Evolutionary conservation across 37 sponge, comb jelly and placozoan species (phyloP).

Genomic region (Halichondria panicea): DNA sequence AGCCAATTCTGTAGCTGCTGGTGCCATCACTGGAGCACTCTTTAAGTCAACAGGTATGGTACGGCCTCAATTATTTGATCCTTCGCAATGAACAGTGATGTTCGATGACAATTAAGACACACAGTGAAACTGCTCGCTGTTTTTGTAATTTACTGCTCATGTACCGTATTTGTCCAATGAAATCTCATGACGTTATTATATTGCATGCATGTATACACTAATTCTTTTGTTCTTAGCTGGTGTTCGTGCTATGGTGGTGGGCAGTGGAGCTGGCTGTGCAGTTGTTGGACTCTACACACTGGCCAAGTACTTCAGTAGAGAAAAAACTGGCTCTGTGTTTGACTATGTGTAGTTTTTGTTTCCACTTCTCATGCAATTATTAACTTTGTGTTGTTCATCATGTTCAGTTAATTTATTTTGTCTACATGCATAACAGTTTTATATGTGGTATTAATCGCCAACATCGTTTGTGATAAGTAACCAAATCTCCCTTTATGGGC

Average conservation of each 20-base stretch:
- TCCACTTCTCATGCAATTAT: too few relatives aligned
- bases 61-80: not conserved
- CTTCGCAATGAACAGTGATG: not conserved
- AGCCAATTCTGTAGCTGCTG: constrained; percentile 65
- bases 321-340: not conserved
- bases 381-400: too few relatives aligned
- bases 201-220: not conserved
- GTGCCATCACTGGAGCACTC: constrained; percentile 60
- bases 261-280: constrained; percentile 49
- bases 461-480: too few relatives aligned
- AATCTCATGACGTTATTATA: not conserved
- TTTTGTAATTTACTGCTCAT: too few relatives aligned
- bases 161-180: not conserved
- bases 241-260: constrained; percentile 45
- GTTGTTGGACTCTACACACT: constrained; percentile 26
- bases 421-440: too few relatives aligned
- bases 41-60: constrained; percentile 75
- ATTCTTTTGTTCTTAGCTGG: constrained; percentile 34
- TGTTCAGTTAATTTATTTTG: too few relatives aligned
- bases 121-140: too few relatives aligned
- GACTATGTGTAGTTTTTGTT: too few relatives aligned
- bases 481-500: too few relatives aligned
- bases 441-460: too few relatives aligned
- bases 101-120: not conserved
- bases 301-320: constrained; percentile 4